Evolutionary conservation across 2,113 vertebrate genomes (phyloP).

Genomic region (Oreochromis aureus): DNA sequence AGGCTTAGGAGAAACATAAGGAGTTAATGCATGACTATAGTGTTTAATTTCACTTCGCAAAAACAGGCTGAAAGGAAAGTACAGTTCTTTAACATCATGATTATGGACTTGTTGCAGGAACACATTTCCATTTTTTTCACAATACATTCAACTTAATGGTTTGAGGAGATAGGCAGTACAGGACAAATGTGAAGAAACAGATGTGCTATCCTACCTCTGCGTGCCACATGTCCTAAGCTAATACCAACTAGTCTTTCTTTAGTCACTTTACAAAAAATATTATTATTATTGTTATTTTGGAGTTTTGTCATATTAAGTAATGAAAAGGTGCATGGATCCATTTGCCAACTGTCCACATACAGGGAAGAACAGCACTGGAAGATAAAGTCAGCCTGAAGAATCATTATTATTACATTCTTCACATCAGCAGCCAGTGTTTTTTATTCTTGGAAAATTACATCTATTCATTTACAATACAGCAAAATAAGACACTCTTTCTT

Average conservation of each 20-base stretch:
- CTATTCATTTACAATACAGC: not conserved
- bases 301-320: not conserved
- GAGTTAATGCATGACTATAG: not conserved
- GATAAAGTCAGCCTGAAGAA: not conserved
- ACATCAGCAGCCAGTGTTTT: not conserved
- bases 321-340: not conserved
- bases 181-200: slow-evolving; percentile 7
- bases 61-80: slow-evolving; percentile 7
- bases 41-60: slow-evolving; percentile 31
- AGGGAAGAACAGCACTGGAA: not conserved
- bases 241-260: not conserved
- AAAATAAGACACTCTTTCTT: not conserved
- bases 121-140: not conserved
- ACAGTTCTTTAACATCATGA: not conserved
- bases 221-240: slow-evolving; percentile 24
- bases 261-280: not conserved
- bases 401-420: not conserved
- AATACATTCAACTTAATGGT: not conserved
- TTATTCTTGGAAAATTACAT: not conserved
- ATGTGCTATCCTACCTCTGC: slow-evolving; percentile 3
- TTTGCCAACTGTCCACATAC: not conserved
- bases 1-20: not conserved
- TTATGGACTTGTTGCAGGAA: not conserved
- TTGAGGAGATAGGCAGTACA: not conserved
- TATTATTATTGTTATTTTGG: not conserved